Evolutionary conservation across 2,888 invertebrate genomes (phyloP).

Genomic region (Zygothrica quintamaculata): DNA sequence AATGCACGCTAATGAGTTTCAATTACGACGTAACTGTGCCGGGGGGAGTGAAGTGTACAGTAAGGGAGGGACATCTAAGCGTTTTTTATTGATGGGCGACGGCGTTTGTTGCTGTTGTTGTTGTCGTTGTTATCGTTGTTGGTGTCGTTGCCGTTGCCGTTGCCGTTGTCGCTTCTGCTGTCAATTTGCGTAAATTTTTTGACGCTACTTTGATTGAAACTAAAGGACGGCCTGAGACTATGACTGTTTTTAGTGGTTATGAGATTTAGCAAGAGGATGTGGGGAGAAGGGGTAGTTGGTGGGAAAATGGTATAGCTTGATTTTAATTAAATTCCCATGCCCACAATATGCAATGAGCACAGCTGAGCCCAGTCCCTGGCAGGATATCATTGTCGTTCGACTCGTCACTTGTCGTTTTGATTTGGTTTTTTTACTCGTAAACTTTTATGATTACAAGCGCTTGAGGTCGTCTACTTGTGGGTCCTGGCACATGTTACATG

Average conservation of each 20-base stretch:
- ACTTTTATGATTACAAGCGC: conserved; percentile 73
- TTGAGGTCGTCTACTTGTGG: conserved; percentile 20
- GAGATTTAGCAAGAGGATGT: background rate
- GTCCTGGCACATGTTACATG: conserved; percentile 63
- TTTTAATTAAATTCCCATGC: conserved; percentile 77
- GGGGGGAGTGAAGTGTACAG: background rate
- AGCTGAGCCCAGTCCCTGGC: conserved; percentile 62
- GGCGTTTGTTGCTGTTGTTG: conserved; percentile 7
- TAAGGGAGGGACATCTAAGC: conserved; percentile 42
- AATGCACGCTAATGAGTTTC: conserved; percentile 80
- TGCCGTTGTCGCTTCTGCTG: conserved; percentile 72
- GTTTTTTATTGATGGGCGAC: conserved; percentile 67
- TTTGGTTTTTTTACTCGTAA: conserved; percentile 69
- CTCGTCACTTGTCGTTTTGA: conserved; percentile 70
- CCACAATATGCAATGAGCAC: conserved; percentile 58
- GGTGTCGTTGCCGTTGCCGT: conserved; percentile 14
- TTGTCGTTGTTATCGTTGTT: background rate
- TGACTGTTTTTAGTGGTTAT: background rate
- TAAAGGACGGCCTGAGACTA: conserved; percentile 58
- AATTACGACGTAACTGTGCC: conserved; percentile 64
- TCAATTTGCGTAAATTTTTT: conserved; percentile 71
- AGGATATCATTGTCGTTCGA: conserved; percentile 20
- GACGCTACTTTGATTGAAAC: conserved; percentile 77
- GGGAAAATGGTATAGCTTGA: conserved; percentile 32
- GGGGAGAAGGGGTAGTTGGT: conserved; percentile 8